Evolutionary conservation across 2,888 invertebrate species (phyloP).

Genomic region (Vannuccia rotundouncinata): DNA sequence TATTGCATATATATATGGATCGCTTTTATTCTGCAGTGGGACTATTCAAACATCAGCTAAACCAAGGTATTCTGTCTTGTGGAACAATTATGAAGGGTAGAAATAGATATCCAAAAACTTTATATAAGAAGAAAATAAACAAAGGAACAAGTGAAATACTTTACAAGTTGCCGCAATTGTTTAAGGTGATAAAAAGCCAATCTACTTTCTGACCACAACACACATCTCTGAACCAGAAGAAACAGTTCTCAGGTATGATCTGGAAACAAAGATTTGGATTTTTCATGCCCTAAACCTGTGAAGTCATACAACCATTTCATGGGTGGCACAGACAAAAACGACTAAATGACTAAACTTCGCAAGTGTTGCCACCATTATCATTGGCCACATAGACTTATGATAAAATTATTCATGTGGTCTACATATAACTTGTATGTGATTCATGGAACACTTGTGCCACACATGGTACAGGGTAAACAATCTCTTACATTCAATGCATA

Average conservation of each 20-base stretch:
- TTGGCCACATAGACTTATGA: constrained; percentile 39
- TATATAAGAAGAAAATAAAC: constrained; percentile 25
- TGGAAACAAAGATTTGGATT: constrained; percentile 25
- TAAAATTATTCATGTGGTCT: constrained; percentile 39
- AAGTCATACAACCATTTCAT: constrained; percentile 40
- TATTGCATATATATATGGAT: constrained; percentile 39
- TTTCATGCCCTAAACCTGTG: constrained; percentile 36
- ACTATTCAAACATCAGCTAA: constrained; percentile 34
- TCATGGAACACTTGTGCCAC: background rate
- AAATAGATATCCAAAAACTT: background rate
- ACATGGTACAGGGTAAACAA: constrained; percentile 20
- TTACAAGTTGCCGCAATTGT: constrained; percentile 35
- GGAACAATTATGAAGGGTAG: constrained; percentile 14
- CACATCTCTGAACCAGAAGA: constrained; percentile 35
- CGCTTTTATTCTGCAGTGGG: constrained; percentile 37
- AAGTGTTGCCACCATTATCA: constrained; percentile 38
- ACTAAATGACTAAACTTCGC: constrained; percentile 38
- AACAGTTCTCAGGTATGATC: constrained; percentile 8
- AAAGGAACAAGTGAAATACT: constrained; percentile 27
- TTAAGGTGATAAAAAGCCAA: constrained; percentile 40
- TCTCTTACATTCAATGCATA: constrained; percentile 8
- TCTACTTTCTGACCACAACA: constrained; percentile 38
- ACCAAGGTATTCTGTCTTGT: constrained; percentile 11
- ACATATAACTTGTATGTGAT: constrained; percentile 30
- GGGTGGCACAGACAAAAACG: constrained; percentile 41